Evolutionary conservation across 2,113 vertebrate species (phyloP), one percentile per base, ranked within the genome.

Genomic region (Shinisaurus crocodilurus): DNA sequence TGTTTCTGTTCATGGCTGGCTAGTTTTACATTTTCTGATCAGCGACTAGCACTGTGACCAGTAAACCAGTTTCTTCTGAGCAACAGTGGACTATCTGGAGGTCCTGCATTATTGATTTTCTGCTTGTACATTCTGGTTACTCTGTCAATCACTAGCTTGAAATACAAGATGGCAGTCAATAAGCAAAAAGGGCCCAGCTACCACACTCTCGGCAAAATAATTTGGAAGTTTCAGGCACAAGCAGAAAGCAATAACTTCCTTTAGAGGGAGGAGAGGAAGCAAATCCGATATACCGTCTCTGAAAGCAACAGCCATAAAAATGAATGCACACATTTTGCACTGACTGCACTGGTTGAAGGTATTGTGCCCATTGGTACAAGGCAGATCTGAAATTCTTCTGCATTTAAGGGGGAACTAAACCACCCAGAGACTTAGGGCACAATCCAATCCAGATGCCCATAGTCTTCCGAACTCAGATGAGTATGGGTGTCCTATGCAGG

Each of bases 31-130:
- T 98, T 98, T 98, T 98, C 97, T 98, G 98, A 96, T 98, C 96
- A 97, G 97, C 87, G 84, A 97, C 98, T 98, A 98, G 97, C 97
- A 97, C 96, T 93, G 97, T 93, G 92, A 98, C 97, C 97, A 97
- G 97, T 95, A 97, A 98, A 97, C 96, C 96, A 97, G 98, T 97
- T 98, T 97, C 97, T 98, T 98, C 88, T 93, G 97, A 98, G 95
- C 94, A 96, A 97, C 94, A 94, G 94, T 95, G 97, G 95, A 96
- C 95, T 97, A 96, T 98, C 96, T 97, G 94, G 97, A 98, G 97
- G 97, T 98, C 97, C 97, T 97, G 95, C 95, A 91, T 98, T 98
- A 98, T 97, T 97, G 98, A 98, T 98, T 98, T 99, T 97, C 98
- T 98, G 97, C 96, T 98, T 83, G 91, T 92, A 96, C 96, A 94